These are phyloP conservation scores for Stichopus chloronotus DNA, from an alignment of 35 echinoderm and acorn worm genomes.

Conservation along the genomic window DNA sequence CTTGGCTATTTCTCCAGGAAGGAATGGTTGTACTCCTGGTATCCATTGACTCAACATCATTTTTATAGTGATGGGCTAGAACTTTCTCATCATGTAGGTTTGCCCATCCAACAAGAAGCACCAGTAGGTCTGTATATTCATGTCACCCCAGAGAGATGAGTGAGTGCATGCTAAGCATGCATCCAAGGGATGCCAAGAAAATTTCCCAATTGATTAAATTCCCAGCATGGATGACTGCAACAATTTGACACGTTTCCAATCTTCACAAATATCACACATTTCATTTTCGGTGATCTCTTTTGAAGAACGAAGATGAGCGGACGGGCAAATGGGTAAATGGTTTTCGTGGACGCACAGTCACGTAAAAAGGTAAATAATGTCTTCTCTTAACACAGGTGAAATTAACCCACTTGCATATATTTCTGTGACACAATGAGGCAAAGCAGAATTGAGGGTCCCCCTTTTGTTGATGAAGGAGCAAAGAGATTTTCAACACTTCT, in stretches of 20 bases:
- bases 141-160: too few relatives aligned
- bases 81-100: too few relatives aligned
- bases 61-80: too few relatives aligned
- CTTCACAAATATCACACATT: neutral
- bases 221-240: slow-evolving; percentile 22
- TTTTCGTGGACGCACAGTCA: neutral
- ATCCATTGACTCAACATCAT: neutral
- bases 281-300: neutral
- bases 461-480: too few relatives aligned
- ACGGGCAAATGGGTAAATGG: neutral
- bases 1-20: too few relatives aligned
- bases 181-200: neutral
- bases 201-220: slow-evolving; percentile 42
- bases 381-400: neutral
- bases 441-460: too few relatives aligned
- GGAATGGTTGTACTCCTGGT: too few relatives aligned
- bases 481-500: too few relatives aligned
- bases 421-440: neutral
- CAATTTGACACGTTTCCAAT: slow-evolving; percentile 50
- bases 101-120: neutral
- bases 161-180: neutral
- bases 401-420: slow-evolving; percentile 26
- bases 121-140: neutral
- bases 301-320: neutral
- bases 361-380: slow-evolving; percentile 22